These are phyloP conservation scores for Agrochola lychnidis DNA, from an alignment of 2,888 invertebrate genomes.

Conservation along the genomic window DNA sequence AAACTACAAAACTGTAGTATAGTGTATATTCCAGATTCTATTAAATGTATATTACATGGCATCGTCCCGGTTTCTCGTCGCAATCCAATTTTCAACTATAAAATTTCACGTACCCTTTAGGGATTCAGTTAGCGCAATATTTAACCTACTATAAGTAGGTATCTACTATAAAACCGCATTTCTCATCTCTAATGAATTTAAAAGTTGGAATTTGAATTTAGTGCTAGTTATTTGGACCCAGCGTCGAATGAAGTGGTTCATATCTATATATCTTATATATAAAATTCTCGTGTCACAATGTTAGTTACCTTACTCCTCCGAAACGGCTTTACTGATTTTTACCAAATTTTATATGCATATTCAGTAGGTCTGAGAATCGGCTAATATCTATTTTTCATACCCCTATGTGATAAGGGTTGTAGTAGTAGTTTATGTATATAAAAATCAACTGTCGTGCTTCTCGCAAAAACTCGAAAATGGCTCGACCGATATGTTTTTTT, in stretches of 20 bases:
- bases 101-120: not conserved
- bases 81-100: slow-evolving; percentile 6
- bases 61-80: not conserved
- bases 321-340: too few species aligned
- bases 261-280: too few species aligned
- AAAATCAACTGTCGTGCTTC: too few species aligned
- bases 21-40: not conserved
- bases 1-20: not conserved
- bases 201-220: not conserved
- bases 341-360: too few species aligned
- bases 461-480: too few species aligned
- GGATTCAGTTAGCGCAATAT: not conserved
- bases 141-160: not conserved
- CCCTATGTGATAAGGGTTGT: too few species aligned
- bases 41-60: not conserved
- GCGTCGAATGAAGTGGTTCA: not conserved
- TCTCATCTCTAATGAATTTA: not conserved
- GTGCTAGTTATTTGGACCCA: not conserved
- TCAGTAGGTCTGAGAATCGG: too few species aligned
- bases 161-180: not conserved
- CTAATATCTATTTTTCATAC: too few species aligned
- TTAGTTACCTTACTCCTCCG: too few species aligned
- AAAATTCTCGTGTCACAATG: too few species aligned
- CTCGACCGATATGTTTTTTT: too few species aligned
- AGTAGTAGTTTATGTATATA: too few species aligned